A percentile compares a stretch with the other conserved stretches of the same genome.
These are phyloP conservation scores for Oreohelix idahoensis DNA, from an alignment of 1,140 invertebrate species.

Conservation along the genomic window DNA sequence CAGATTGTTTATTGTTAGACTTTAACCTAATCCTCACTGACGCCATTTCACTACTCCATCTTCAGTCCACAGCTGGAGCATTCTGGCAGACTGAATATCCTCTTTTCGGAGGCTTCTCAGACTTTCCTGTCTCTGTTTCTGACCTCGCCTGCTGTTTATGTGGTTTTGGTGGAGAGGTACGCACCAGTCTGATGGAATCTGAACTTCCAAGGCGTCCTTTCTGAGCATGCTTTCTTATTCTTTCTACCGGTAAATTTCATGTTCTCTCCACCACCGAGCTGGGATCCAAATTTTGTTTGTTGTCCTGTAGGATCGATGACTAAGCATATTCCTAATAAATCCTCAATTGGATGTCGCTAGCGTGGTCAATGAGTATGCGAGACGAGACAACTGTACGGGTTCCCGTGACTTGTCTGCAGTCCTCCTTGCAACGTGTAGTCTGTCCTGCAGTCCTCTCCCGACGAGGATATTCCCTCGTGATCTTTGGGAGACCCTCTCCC, in stretches of 20 bases:
- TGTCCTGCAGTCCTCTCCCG: no score
- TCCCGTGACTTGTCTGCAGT: conserved; percentile 30
- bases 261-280: conserved; percentile 61
- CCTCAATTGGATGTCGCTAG: conserved; percentile 62
- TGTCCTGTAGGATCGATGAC: conserved; percentile 44
- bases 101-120: conserved; percentile 95
- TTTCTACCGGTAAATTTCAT: conserved; percentile 67
- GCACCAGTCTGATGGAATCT: conserved; percentile 78
- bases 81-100: conserved; percentile 90
- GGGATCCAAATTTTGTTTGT: conserved; percentile 73
- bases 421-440: no score
- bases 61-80: conserved; percentile 83
- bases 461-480: conserved; percentile 49
- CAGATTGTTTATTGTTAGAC: conserved; percentile 18
- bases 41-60: conserved; percentile 77
- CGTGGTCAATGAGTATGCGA: conserved; percentile 62
- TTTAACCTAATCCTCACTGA: conserved; percentile 76
- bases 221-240: conserved; percentile 72
- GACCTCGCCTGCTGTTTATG: conserved; percentile 72
- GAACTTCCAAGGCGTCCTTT: conserved; percentile 78
- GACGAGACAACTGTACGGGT: conserved; percentile 47
- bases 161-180: conserved; percentile 74
- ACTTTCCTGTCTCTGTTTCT: conserved; percentile 76
- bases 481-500: conserved; percentile 39
- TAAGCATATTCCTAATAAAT: conserved; percentile 45